phyloP scores from a whole-genome alignment of 2,888 invertebrate genomes.

The Coleophora deauratella region DNA sequence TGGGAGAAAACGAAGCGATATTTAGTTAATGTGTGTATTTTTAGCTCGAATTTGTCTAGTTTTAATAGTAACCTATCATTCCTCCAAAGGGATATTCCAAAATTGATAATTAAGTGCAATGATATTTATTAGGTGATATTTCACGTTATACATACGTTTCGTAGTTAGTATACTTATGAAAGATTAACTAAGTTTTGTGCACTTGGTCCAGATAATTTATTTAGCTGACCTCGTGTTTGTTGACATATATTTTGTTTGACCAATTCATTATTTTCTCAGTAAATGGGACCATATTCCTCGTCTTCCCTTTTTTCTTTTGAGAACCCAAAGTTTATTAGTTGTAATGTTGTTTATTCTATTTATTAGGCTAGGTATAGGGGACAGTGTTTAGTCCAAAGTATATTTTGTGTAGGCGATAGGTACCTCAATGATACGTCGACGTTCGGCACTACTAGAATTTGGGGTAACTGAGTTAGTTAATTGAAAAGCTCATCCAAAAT shows the following conservation, averaged over 20 bases:
- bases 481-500: slow-evolving; percentile 61
- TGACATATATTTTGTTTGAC: too few relatives aligned
- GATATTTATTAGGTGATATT: slow-evolving; percentile 54
- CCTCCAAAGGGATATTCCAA: slow-evolving; percentile 65
- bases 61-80: slow-evolving; percentile 54
- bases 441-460: neutral
- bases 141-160: slow-evolving; percentile 23
- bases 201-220: neutral
- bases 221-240: neutral
- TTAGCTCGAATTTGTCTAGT: slow-evolving; percentile 66
- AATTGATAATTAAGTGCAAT: slow-evolving; percentile 62
- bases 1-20: too few relatives aligned
- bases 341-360: slow-evolving; percentile 51
- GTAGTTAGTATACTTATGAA: neutral
- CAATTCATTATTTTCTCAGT: slow-evolving; percentile 13
- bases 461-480: slow-evolving; percentile 30
- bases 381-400: slow-evolving; percentile 7
- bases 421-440: slow-evolving; percentile 11
- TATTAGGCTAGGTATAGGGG: slow-evolving; percentile 43
- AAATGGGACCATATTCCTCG: slow-evolving; percentile 54
- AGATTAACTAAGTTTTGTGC: slow-evolving; percentile 4
- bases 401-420: slow-evolving; percentile 20
- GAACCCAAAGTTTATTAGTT: slow-evolving; percentile 65
- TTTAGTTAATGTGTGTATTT: slow-evolving; percentile 25
- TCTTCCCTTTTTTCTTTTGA: slow-evolving; percentile 61